Percentiles rank a stretch among this genome's conserved stretches.
These are phyloP conservation scores for Caerostris darwini DNA, from an alignment of 1,140 invertebrate genomes.

Conservation along the genomic window DNA sequence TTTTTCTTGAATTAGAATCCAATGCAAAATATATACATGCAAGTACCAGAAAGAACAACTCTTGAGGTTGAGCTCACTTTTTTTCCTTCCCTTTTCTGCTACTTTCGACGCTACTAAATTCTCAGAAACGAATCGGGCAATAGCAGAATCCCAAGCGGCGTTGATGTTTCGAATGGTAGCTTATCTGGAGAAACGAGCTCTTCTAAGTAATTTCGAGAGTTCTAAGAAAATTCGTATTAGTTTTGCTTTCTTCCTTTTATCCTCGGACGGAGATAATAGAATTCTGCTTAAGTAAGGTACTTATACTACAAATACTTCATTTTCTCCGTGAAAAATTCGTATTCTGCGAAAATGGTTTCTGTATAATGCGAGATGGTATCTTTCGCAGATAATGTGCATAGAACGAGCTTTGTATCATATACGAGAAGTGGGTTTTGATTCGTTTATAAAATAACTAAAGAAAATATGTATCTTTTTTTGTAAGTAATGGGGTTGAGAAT, in stretches of 20 bases:
- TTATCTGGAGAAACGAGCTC: slow-evolving; percentile 24
- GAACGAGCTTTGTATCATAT: background rate
- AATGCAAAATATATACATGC: too few species aligned
- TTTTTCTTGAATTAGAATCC: too few species aligned
- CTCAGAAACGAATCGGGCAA: background rate
- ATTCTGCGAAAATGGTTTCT: background rate
- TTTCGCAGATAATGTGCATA: background rate
- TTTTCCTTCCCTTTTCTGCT: background rate
- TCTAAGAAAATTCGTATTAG: background rate
- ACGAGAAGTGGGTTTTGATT: too few species aligned
- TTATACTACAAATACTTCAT: background rate
- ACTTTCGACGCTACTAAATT: slow-evolving; percentile 21
- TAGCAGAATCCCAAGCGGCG: slow-evolving; percentile 1
- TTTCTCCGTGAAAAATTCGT: background rate
- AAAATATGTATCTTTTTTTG: too few species aligned
- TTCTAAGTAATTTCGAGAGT: background rate
- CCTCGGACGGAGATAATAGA: background rate
- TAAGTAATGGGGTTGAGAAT: too few species aligned
- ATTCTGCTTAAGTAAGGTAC: background rate
- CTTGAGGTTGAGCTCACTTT: background rate
- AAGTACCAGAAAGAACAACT: background rate
- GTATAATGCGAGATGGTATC: background rate
- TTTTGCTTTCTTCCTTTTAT: background rate
- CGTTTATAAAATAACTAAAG: too few species aligned
- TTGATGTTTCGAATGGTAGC: background rate